Base-by-base conservation (phyloP, 2,797 vertebrate genomes). In the Eulemur mongoz region DNA sequence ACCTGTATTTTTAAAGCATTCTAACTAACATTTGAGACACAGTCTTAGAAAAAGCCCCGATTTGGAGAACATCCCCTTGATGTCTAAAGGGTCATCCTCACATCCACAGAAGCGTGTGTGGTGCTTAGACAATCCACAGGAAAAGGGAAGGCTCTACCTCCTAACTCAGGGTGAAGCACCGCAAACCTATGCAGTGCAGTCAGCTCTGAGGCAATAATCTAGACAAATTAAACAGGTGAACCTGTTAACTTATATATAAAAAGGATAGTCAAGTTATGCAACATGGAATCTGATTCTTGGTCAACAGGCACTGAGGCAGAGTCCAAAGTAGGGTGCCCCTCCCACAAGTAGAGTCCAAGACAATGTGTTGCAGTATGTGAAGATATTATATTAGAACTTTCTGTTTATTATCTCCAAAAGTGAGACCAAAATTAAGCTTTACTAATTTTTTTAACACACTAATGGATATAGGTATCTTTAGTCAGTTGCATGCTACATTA, bases 1-100 rank as follows among this genome's bases (percentile, higher is more conserved):
- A 57, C 2, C 2, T 83, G 0, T 40, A 69, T 38, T 59, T 84
- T 83, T 72, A 85, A 76, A 61, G 30, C 52, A 38, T 52, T 13
- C 38, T 43, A 89, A 32, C 32, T 70, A 86, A 72, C 27, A 48
- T 78, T 52, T 88, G 25, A 52, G 45, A 72, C 4, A 80, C 1
- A 27, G 57, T 38, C 32, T 94, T 81, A 92, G n/a, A 35, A 94
- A 94, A 95, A 97, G 32, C 7, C 6, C 25, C 5, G 1, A 27
- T 63, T 57, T 27, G 22, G 9, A 65, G 35, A 78, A 50, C 23
- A 30, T 40, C 10, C 73, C 69, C 15, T 79, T 45, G 15, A 12
- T 54, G 9, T 23, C 20, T 75, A 27, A 75, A 86, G 38, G 27
- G 43, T 38, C 48, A 27, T 4, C 4, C 10, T n/a, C 61, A n/a